Conservation (phyloP, 1,140 invertebrate genomes). For the Popillia japonica region DNA sequence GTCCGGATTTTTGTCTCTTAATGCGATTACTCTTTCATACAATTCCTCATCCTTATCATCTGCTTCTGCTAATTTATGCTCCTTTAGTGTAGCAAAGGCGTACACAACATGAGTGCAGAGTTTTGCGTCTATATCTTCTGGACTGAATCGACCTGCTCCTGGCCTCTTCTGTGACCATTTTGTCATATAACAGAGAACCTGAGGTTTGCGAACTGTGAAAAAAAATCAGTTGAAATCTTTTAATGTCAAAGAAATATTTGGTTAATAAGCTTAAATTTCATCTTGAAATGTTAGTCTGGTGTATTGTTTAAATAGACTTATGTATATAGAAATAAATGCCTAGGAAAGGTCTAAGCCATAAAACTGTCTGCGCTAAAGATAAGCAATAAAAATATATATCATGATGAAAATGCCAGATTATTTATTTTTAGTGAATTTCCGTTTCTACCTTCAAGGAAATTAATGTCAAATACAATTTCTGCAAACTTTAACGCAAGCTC, state of each 20-base stretch:
- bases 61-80: slow-evolving; percentile 79
- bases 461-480: no score
- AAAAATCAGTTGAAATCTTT: neutral
- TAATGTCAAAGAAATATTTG: neutral
- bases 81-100: slow-evolving; percentile 89
- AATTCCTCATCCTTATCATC: slow-evolving; percentile 84
- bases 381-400: no score
- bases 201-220: slow-evolving; percentile 75
- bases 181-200: slow-evolving; percentile 92
- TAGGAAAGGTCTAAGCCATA: no score
- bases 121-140: slow-evolving; percentile 85
- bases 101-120: slow-evolving; percentile 94
- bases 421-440: no score
- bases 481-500: no score
- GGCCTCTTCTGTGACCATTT: slow-evolving; percentile 93
- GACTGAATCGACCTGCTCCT: slow-evolving; percentile 83
- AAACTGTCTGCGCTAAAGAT: no score
- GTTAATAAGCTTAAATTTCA: neutral
- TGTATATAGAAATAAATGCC: no score
- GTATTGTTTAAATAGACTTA: no score
- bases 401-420: no score
- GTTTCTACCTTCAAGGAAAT: no score
- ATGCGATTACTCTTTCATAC: slow-evolving; percentile 81
- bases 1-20: slow-evolving; percentile 89
- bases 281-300: no score